A percentile compares a stretch with the other conserved stretches of the same genome.
Conservation (phyloP, 2,888 invertebrate genomes). For the Drosophila austrosaltans region DNA sequence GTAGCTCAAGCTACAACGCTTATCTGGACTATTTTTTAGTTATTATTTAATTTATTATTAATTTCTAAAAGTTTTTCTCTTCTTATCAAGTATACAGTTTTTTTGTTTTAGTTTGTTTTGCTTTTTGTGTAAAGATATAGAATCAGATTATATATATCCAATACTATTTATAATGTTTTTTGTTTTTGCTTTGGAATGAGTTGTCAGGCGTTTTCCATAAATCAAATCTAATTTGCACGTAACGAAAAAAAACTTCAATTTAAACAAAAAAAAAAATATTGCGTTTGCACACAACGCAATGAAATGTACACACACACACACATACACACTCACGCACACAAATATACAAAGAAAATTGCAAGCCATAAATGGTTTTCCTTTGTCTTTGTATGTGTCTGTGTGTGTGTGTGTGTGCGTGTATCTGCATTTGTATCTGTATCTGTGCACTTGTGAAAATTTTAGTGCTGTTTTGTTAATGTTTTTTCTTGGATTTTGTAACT, state of each 20-base stretch:
- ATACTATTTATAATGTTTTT: slow-evolving; percentile 6
- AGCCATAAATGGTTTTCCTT: slow-evolving; percentile 35
- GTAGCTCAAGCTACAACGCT: too few relatives aligned
- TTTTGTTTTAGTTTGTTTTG: too few relatives aligned
- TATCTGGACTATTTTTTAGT: too few relatives aligned
- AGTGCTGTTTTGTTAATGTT: slow-evolving; percentile 26
- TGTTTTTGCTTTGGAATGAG: slow-evolving; percentile 4
- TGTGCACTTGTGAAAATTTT: slow-evolving; percentile 62
- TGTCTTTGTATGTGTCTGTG: slow-evolving; percentile 31
- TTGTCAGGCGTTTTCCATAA: slow-evolving; percentile 23
- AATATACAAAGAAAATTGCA: slow-evolving; percentile 38
- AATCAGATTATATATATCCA: not conserved
- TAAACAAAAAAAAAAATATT: slow-evolving; percentile 39
- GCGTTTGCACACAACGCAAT: slow-evolving; percentile 28
- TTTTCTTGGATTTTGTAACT: slow-evolving; percentile 45
- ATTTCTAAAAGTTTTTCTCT: too few relatives aligned
- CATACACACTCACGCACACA: slow-evolving; percentile 26
- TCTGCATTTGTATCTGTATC: slow-evolving; percentile 41
- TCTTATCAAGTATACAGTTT: too few relatives aligned
- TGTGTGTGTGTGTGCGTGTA: slow-evolving; percentile 31
- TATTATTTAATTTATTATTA: too few relatives aligned
- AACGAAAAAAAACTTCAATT: slow-evolving; percentile 32
- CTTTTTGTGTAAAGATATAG: not conserved
- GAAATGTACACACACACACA: slow-evolving; percentile 7
- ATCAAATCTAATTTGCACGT: slow-evolving; percentile 22